A percentile compares a stretch with the other conserved stretches of the same genome.
phyloP scores from a whole-genome alignment of 2,888 invertebrate species.

The Caenorhabditis afra region DNA sequence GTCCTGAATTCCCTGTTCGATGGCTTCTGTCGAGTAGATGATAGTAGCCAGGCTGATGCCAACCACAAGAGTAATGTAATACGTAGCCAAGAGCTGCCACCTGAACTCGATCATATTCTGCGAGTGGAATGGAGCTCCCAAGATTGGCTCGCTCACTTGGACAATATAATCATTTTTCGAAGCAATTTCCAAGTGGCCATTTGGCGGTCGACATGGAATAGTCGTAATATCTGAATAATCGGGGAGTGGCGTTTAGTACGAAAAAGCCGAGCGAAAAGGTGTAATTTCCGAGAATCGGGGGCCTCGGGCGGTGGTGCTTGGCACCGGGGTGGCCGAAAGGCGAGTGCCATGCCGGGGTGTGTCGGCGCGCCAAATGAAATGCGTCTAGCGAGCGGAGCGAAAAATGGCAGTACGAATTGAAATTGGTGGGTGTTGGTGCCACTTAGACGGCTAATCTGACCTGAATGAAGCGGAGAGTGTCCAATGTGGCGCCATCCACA shows the following conservation, averaged over 20 bases:
- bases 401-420: too few species aligned
- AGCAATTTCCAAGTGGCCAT: constrained; percentile 74
- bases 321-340: too few species aligned
- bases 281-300: background rate
- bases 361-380: background rate
- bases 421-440: too few species aligned
- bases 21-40: constrained; percentile 68
- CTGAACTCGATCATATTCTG: constrained; percentile 23
- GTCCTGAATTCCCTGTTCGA: constrained; percentile 46
- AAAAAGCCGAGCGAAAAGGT: constrained; percentile 36
- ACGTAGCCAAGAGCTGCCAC: constrained; percentile 70
- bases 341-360: too few species aligned
- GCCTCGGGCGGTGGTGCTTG: too few species aligned
- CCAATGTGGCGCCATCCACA: constrained; percentile 60
- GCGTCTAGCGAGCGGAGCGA: background rate
- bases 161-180: constrained; percentile 69
- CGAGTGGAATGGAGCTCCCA: background rate
- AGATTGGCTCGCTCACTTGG: constrained; percentile 55
- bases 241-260: background rate
- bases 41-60: constrained; percentile 66
- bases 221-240: constrained; percentile 69
- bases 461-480: constrained; percentile 64
- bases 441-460: constrained; percentile 22
- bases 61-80: constrained; percentile 73
- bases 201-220: constrained; percentile 77